phyloP scores from a whole-genome alignment of 2,888 invertebrate species.

The Caenorhabditis afra region DNA sequence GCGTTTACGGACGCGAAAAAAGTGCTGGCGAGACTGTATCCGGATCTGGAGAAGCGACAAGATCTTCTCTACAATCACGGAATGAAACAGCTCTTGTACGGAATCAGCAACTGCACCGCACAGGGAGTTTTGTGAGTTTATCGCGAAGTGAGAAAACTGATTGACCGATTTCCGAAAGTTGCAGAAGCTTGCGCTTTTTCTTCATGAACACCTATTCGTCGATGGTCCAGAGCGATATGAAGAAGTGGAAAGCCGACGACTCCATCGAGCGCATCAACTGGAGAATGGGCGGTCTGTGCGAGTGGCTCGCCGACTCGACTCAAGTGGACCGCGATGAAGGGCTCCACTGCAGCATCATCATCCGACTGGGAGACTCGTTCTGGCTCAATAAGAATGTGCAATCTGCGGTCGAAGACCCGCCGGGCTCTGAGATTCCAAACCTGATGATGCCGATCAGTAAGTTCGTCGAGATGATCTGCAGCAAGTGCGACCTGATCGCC shows the following conservation, averaged over 20 bases:
- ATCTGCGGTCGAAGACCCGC: neutral
- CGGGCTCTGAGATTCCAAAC: neutral
- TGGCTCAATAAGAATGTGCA: slow-evolving; percentile 1
- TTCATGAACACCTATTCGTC: slow-evolving; percentile 13
- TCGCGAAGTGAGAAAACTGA: neutral
- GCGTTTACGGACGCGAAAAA: neutral
- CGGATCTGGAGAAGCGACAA: slow-evolving; percentile 11
- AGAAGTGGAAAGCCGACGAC: slow-evolving; percentile 17
- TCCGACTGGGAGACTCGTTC: slow-evolving; percentile 9
- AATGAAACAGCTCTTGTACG: slow-evolving; percentile 5
- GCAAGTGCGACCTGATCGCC: slow-evolving; percentile 6
- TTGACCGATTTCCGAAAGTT: neutral
- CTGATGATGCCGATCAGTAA: slow-evolving; percentile 4
- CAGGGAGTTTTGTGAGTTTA: slow-evolving; percentile 20
- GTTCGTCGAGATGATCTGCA: slow-evolving; percentile 23
- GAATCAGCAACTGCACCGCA: neutral
- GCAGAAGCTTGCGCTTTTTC: slow-evolving; percentile 8
- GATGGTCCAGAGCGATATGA: slow-evolving; percentile 10
- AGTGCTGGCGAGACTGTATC: slow-evolving; percentile 23
- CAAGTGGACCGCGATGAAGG: neutral
- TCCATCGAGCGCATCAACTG: slow-evolving; percentile 10
- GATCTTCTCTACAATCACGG: slow-evolving; percentile 11
- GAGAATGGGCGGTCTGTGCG: slow-evolving; percentile 19
- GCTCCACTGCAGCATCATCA: slow-evolving; percentile 9
- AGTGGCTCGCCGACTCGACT: slow-evolving; percentile 13